A percentile compares a stretch with the other conserved stretches of the same genome.
Evolutionary conservation across 2,888 invertebrate genomes (phyloP).

Genomic region (Drosophila pseudotakahashii): DNA sequence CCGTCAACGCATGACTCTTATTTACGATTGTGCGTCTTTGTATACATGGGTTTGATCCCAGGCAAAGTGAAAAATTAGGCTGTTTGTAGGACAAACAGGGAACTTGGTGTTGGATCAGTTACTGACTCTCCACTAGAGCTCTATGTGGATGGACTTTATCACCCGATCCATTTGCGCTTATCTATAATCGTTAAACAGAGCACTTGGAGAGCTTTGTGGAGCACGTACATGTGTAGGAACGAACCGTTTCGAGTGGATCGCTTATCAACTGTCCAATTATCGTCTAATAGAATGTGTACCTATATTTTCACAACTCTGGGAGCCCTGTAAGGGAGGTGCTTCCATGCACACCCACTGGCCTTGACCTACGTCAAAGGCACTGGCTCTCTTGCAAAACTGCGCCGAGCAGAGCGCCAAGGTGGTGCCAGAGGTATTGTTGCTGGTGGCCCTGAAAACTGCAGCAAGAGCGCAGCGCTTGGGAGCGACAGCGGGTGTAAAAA

Average conservation of each 20-base stretch:
- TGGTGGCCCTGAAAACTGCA: slow-evolving; percentile 62
- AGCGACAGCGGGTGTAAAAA: slow-evolving; percentile 54
- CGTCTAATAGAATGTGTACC: slow-evolving; percentile 26
- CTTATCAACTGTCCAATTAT: slow-evolving; percentile 53
- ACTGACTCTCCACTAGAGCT: neutral
- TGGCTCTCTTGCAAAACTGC: slow-evolving; percentile 1
- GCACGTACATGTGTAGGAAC: slow-evolving; percentile 26
- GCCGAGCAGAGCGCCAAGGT: slow-evolving; percentile 42
- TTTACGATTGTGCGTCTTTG: neutral
- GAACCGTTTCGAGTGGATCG: slow-evolving; percentile 19
- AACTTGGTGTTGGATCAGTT: neutral
- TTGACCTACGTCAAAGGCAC: slow-evolving; percentile 70
- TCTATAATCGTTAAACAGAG: slow-evolving; percentile 53
- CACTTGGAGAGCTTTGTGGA: slow-evolving; percentile 36
- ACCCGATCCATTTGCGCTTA: slow-evolving; percentile 45
- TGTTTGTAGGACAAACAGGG: slow-evolving; percentile 2
- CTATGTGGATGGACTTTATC: slow-evolving; percentile 40
- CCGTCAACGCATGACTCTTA: slow-evolving; percentile 26
- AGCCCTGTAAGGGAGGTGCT: neutral
- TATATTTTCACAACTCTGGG: slow-evolving; percentile 25
- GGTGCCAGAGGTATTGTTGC: slow-evolving; percentile 44
- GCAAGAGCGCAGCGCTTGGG: slow-evolving; percentile 19
- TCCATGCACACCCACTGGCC: slow-evolving; percentile 52
- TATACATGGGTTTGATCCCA: slow-evolving; percentile 1
- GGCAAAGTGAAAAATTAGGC: slow-evolving; percentile 4